Evolutionary conservation across 2,113 vertebrate species (phyloP), one percentile per base, ranked within the genome.

Genomic region (Grantiella picta): DNA sequence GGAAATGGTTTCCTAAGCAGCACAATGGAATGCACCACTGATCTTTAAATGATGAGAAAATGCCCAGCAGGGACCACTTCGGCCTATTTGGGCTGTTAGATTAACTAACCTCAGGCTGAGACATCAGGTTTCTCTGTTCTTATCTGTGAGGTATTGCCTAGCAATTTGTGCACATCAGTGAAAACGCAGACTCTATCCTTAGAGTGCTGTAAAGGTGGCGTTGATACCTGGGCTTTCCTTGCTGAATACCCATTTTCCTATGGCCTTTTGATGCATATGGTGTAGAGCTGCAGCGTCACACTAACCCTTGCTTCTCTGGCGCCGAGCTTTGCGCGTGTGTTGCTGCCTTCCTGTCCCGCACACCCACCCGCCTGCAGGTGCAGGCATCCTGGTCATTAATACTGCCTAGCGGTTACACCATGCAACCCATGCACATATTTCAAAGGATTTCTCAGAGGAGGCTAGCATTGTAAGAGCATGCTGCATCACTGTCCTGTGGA

Each of bases 271-370:
- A 54, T 68, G 36, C 11, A 9, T 5, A 14, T 0, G 0, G 25
- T 59, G 42, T n/a, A 11, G 47, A 45, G 28, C 64, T 83, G 77
- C 50, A 86, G 70, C 49, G 42, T 60, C 24, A 31, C 28, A 22
- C 49, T 63, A 71, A 68, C 52, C 18, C 36, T 89, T 75, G n/a
- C 45, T 69, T 52, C n/a, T 64, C 53, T 2, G 10, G 31, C 12
- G 38, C 35, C 4, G 4, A 60, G 45, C 40, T 72, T 56, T 84
- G 36, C 0, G 0, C 0, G 0, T 0, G 1, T 36, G 38, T 29
- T 73, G n/a, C 66, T 73, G 69, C 12, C 31, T 73, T 50, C 21
- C 27, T 24, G 9, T 75, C 54, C n/a, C 8, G 2, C 42, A 38
- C 22, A 49, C 7, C 13, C 15, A 15, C 29, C 29, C 5, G 20